These are phyloP conservation scores for Mesocentrotus franciscanus DNA, from an alignment of 53 echinoderm and acorn worm species.

Conservation along the genomic window DNA sequence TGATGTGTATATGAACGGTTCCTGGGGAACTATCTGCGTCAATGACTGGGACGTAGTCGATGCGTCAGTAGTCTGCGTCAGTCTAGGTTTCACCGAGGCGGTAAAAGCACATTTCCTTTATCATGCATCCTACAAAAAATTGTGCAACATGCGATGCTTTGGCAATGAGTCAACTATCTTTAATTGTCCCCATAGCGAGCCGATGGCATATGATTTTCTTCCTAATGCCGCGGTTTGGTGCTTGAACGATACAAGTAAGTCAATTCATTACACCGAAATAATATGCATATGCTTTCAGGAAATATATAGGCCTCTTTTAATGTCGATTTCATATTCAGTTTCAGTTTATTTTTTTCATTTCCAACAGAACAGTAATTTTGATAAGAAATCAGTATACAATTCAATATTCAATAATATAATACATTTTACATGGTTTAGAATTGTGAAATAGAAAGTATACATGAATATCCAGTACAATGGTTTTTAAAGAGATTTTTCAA, in stretches of 20 bases:
- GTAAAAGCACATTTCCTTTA: not conserved
- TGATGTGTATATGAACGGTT: not conserved
- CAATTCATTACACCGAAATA: not conserved
- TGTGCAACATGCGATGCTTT: not conserved
- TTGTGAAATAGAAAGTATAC: too few species aligned
- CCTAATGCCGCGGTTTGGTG: not conserved
- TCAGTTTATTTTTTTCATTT: too few species aligned
- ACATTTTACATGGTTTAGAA: too few species aligned
- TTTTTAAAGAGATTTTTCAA: too few species aligned
- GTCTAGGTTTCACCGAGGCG: conserved; percentile 5
- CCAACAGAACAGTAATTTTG: too few species aligned
- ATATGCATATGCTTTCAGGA: not conserved
- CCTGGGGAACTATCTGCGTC: not conserved
- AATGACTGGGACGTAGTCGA: not conserved
- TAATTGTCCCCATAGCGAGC: not conserved
- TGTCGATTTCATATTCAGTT: too few species aligned
- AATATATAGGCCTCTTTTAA: not conserved
- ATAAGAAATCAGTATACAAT: too few species aligned
- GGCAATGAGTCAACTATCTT: not conserved
- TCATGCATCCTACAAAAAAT: not conserved
- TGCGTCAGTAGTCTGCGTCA: conserved; percentile 4
- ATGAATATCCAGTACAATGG: too few species aligned
- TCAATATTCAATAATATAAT: too few species aligned
- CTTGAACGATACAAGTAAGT: not conserved
- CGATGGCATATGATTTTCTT: not conserved